Base-by-base conservation (phyloP, 2,797 vertebrate genomes). In the Nothura maculosa region DNA sequence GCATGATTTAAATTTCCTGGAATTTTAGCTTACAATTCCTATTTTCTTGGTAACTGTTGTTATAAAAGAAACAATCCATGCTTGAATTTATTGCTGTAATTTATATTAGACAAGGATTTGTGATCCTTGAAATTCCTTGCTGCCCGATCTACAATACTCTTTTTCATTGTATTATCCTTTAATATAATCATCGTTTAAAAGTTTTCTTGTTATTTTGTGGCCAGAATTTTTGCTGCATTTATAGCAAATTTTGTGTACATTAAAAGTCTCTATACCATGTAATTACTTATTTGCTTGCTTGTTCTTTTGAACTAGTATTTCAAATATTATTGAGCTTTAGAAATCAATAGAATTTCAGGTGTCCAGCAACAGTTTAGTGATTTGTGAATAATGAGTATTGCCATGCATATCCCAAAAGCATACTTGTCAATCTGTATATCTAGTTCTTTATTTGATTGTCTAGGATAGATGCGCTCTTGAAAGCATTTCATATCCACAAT, bases 81-180 rank as follows among this genome's bases (percentile, higher is more conserved):
- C n/a, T 91, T 82, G 52, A 95, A 96, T 88, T 91, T 93, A 94
- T 83, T 94, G 47, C 47, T 62, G 57, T 82, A 87, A 87, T 94
- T 96, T 94, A 92, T 81, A 95, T 89, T 87, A 89, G 72, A 75
- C 86, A 91, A 93, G 76, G 63, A 92, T 96, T 90, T 96, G 89
- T 85, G 92, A 94, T 89, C 90, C 91, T 95, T 95, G 90, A 93
- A 93, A 95, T 91, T 95, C 64, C 80, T 92, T 95, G 87, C 70
- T 92, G 73, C 88, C 85, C 96, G 90, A 93, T 96, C 92, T 93
- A 77, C 69, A 92, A 58, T 70, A 73, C 11, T 77, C 45, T 66
- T 95, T 90, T 91, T 87, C 64, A 93, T 60, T 92, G 76, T 93
- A 92, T 89, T 73, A 3, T 91, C 80, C 69, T 94, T 93, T 92